phyloP scores from a whole-genome alignment of 2,888 invertebrate genomes.

The Drosophila incognita region DNA sequence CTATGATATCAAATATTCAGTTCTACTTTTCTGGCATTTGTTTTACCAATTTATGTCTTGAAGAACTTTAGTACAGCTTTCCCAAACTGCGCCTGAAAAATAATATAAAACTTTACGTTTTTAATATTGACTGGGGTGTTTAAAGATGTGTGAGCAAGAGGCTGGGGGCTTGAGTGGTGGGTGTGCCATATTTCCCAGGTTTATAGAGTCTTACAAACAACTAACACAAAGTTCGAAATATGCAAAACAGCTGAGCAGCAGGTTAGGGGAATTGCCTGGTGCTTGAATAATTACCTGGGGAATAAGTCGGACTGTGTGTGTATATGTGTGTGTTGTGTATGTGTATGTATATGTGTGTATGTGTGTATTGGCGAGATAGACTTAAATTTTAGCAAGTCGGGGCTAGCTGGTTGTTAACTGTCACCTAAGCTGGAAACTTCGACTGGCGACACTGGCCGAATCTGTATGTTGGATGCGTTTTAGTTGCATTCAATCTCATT shows the following conservation, averaged over 20 bases:
- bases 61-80: not conserved
- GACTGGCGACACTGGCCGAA: constrained; percentile 10
- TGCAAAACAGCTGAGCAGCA: constrained; percentile 54
- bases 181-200: constrained; percentile 54
- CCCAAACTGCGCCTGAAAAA: not conserved
- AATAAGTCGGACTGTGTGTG: constrained; percentile 21
- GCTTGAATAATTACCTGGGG: constrained; percentile 52
- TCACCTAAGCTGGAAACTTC: constrained; percentile 31
- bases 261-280: constrained; percentile 28
- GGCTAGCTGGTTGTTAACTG: constrained; percentile 18
- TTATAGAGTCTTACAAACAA: constrained; percentile 40
- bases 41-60: not conserved
- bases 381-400: not conserved
- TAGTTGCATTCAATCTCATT: constrained; percentile 13
- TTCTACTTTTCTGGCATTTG: not conserved
- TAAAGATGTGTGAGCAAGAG: not conserved
- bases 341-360: not conserved
- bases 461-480: constrained; percentile 31
- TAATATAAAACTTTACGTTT: constrained; percentile 67
- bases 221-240: constrained; percentile 63
- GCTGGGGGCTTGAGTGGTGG: not conserved
- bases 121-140: constrained; percentile 50
- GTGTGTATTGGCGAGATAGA: not conserved
- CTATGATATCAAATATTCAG: not conserved
- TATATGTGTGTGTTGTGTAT: not conserved